phyloP scores from a whole-genome alignment of 37 sponge, comb jelly and placozoan species.

The Cliona cf. orientalis region DNA sequence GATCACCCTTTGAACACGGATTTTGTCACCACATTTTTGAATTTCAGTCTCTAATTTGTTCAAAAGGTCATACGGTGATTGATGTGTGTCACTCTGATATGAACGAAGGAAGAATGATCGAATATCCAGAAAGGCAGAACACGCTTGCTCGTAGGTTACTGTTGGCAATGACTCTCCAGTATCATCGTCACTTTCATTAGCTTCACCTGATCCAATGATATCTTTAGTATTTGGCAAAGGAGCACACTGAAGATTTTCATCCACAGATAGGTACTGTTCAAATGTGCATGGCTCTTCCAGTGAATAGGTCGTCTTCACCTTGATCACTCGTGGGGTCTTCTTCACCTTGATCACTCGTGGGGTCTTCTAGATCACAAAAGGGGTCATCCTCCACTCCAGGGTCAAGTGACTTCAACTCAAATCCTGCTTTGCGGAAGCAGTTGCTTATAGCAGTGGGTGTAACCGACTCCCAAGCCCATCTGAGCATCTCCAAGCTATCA shows the following conservation, averaged over 20 bases:
- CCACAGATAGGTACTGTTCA: background rate
- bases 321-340: too few relatives aligned
- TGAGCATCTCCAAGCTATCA: constrained; percentile 21
- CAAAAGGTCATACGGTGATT: too few relatives aligned
- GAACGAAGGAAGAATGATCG: background rate
- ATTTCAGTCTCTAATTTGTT: too few relatives aligned
- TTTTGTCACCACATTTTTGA: too few relatives aligned
- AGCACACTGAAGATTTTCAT: background rate
- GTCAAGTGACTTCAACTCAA: too few relatives aligned
- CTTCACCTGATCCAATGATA: background rate
- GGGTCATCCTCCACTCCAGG: background rate
- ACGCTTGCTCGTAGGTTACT: background rate
- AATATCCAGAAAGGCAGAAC: background rate
- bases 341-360: background rate
- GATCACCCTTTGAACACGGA: too few relatives aligned
- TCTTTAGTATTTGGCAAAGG: background rate
- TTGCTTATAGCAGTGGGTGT: constrained; percentile 13
- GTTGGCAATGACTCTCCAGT: background rate
- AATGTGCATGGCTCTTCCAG: background rate
- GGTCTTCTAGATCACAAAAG: background rate
- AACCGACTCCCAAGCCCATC: constrained; percentile 11
- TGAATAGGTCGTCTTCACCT: too few relatives aligned
- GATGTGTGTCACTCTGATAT: too few relatives aligned
- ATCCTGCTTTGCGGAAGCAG: constrained; percentile 41
- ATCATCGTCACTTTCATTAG: background rate